Base-by-base conservation (phyloP, 2,888 invertebrate species). In the Hemithea aestivaria region DNA sequence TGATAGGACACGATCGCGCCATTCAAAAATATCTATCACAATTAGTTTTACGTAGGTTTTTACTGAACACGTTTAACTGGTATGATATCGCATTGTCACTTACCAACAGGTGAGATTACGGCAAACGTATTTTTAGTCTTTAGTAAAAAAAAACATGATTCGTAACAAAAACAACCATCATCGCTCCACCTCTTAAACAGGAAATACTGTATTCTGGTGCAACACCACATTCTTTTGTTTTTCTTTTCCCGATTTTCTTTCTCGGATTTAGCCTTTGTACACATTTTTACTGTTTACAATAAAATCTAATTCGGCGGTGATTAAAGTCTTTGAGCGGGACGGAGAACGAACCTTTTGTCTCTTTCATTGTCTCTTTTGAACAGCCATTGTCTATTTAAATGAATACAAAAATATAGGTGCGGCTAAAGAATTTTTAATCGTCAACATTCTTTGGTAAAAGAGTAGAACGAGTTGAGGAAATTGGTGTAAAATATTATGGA, bases 271-370 rank as follows among this genome's bases (percentile, higher is more conserved):
- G 51, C 39, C 49, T 51, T 53, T 52, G 53, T 51, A 40, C 36
- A 47, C 51, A 58, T 62, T 59, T 62, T 56, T 50, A 52, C 53
- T 60, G 53, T 52, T 56, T 58, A 51, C 43, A 56, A 50, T 58
- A 45, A 55, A 53, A 60, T 57, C 54, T 56, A 56, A 40, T 59
- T 51, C 42, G 54, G 46, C 51, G 36, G 43, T 53, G 51, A 53
- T 53, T 51, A 51, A 51, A 49, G 47, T 45, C 51, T 49, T 49
- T 49, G 51, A 47, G 47, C 28, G 40, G 16, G 42, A 45, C 28
- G 33, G n/a, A 25, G 24, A 37, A 27, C 23, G 28, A 33, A 48
- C 25, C 48, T 50, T 45, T 53, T 53, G 50, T 50, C 48, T 48
- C 37, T 35, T 35, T 45, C 42, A 28, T 31, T 35, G 35, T 42